Evolutionary conservation across 2,113 vertebrate genomes (phyloP), one percentile per base, ranked within the genome.

Genomic region (Erinaceus europaeus): DNA sequence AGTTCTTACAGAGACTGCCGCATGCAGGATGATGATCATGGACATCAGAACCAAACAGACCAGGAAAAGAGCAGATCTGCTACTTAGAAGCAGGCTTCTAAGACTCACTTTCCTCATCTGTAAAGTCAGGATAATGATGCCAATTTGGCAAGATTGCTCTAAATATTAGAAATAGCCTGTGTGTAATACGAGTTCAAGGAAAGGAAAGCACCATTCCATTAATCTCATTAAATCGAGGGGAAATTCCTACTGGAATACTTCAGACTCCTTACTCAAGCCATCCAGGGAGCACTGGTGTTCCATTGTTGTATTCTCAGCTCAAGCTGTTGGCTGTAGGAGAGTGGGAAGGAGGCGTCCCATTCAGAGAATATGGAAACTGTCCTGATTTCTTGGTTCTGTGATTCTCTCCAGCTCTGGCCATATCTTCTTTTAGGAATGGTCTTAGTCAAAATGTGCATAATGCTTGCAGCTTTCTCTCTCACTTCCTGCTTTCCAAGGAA

Each of bases 391-490:
- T 8, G 27, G 1, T n/a, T 77, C 36, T 67, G 2, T 17, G 40
- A 14, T 61, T 44, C 13, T 15, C 27, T 40, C 15, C 9, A 36
- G 50, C 46, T 71, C 48, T n/a, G 59, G 25, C 55, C 15, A 0
- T 18, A 17, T 29, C 38, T 71, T 42, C 20, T 23, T 38, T n/a
- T 65, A 50, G 80, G 50, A 76, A 38, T 44, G n/a, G n/a, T n/a
- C n/a, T n/a, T n/a, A 17, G 13, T 42, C 42, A 14, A 0, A 10
- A 25, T 25, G 18, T 42, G 0, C 25, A 2, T 9, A 46, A 7
- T 34, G 25, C 32, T 50, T 36, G 69, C 25, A 12, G n/a, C 38
- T 29, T 76, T 46, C 57, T 72, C 72, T n/a, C 36, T 40, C 6
- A n/a, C 18, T 20, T 76, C 32, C 3, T 72, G 1, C 29, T 9